These are phyloP conservation scores for Dermatemys mawii DNA, from an alignment of 2,113 vertebrate genomes.

Conservation along the genomic window DNA sequence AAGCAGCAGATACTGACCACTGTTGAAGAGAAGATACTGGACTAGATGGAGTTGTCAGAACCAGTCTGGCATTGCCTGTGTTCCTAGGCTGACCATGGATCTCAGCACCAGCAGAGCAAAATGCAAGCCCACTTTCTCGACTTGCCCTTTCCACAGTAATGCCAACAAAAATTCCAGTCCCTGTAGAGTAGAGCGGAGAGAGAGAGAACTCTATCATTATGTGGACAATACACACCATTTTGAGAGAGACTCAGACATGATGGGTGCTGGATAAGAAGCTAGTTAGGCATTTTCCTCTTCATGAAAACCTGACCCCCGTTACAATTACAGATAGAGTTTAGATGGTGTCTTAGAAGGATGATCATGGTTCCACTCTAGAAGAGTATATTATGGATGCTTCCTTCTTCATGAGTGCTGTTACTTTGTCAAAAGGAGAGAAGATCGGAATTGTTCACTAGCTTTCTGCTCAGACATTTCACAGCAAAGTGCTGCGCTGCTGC, in stretches of 20 bases:
- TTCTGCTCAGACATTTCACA: neutral
- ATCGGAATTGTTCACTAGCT: neutral
- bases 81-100: neutral
- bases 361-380: rapidly evolving
- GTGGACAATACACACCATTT: neutral
- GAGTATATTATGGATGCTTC: neutral
- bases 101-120: neutral
- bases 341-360: neutral
- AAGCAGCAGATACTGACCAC: neutral
- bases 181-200: neutral
- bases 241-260: neutral
- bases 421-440: neutral
- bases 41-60: neutral
- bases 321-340: neutral
- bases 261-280: too few relatives aligned
- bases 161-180: neutral
- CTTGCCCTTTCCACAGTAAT: neutral
- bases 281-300: neutral
- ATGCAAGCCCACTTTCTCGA: neutral
- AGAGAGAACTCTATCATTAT: neutral
- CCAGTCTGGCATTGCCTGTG: neutral
- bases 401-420: neutral
- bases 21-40: neutral
- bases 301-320: neutral
- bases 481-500: neutral